These are phyloP conservation scores for Acronicta leporina DNA, from an alignment of 2,888 invertebrate genomes.

Conservation along the genomic window DNA sequence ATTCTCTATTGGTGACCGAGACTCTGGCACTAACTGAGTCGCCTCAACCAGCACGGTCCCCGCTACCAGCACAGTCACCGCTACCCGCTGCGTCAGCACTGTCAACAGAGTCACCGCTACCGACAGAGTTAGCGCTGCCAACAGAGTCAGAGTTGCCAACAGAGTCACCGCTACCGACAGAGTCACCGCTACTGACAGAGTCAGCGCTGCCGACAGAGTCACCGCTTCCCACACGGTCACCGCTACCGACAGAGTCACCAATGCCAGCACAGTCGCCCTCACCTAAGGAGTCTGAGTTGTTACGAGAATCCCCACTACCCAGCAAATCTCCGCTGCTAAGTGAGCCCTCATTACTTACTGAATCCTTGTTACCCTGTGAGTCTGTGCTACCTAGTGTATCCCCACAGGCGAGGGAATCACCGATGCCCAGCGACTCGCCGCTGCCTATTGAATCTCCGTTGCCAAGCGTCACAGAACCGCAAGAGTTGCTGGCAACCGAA, in stretches of 20 bases:
- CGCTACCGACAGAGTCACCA: constrained; percentile 24
- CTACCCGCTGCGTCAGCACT: constrained; percentile 32
- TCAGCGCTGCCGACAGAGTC: constrained; percentile 28
- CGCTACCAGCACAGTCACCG: constrained; percentile 31
- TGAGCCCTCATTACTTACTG: constrained; percentile 52
- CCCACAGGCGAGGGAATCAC: constrained; percentile 49
- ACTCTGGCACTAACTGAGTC: no score
- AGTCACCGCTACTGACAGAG: constrained; percentile 24
- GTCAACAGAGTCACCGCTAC: constrained; percentile 27
- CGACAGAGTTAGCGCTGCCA: constrained; percentile 9
- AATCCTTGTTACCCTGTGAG: constrained; percentile 48
- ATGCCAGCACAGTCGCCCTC: constrained; percentile 25
- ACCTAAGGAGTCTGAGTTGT: constrained; percentile 46
- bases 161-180: constrained; percentile 24
- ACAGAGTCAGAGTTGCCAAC: constrained; percentile 38
- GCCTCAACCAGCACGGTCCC: constrained; percentile 16
- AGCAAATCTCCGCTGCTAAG: constrained; percentile 51
- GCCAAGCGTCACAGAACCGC: constrained; percentile 25
- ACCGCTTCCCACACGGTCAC: constrained; percentile 35
- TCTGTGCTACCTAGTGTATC: constrained; percentile 49
- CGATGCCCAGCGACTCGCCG: constrained; percentile 51
- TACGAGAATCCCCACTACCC: constrained; percentile 51
- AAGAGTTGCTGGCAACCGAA: constrained; percentile 21
- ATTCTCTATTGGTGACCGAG: no score
- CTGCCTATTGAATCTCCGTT: constrained; percentile 45